Conservation (phyloP, 2,888 invertebrate species). For the Ctena decussata region DNA sequence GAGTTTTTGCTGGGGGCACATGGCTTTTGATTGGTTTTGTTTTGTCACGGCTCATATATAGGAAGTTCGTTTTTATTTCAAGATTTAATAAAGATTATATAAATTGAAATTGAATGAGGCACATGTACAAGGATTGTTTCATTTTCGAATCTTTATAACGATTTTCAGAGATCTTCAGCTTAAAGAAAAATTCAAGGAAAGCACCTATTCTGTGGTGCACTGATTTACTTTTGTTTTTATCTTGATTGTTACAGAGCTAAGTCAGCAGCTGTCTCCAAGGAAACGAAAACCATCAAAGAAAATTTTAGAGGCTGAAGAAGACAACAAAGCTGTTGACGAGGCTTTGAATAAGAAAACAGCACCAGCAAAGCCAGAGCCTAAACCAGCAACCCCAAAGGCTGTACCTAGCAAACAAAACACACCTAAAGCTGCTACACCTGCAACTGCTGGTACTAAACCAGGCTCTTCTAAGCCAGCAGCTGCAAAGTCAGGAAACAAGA, state of each 20-base stretch:
- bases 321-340: constrained; percentile 67
- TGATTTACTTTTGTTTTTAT: too few relatives aligned
- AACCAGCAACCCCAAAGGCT: background rate
- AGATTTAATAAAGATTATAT: too few relatives aligned
- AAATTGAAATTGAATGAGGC: too few relatives aligned
- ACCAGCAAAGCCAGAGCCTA: background rate
- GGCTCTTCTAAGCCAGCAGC: background rate
- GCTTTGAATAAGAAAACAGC: constrained; percentile 11
- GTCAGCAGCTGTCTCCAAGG: constrained; percentile 27
- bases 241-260: constrained; percentile 25
- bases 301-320: constrained; percentile 76
- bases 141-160: too few relatives aligned
- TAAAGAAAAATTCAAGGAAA: too few relatives aligned
- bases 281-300: constrained; percentile 76
- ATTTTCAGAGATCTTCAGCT: too few relatives aligned
- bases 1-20: too few relatives aligned
- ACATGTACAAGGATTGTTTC: too few relatives aligned
- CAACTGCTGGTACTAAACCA: background rate
- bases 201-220: too few relatives aligned
- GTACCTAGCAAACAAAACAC: background rate
- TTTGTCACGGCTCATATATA: too few relatives aligned
- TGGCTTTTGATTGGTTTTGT: too few relatives aligned
- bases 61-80: too few relatives aligned
- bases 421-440: background rate
- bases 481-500: background rate